Evolutionary conservation across 2,888 invertebrate genomes (phyloP), one percentile per base, ranked within the genome.

Genomic region (Acleris cristana): DNA sequence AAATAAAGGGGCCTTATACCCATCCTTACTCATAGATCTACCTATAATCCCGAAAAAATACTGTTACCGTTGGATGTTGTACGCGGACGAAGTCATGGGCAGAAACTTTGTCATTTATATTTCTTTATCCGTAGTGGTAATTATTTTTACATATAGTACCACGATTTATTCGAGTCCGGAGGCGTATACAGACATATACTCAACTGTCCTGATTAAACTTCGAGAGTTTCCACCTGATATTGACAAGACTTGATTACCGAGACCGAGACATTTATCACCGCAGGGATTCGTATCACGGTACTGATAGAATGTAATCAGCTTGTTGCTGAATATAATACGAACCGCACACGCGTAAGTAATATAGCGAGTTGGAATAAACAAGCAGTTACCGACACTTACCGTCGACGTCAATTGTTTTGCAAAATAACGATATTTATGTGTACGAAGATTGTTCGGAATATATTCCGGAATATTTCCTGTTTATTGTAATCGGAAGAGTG

Each of bases 401-500:
- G 60, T 60, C 66, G 65, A 69, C 65, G 70, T 68, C 65, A 70
- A 73, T 73, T 75, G 74, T 77, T 70, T 74, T 71, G 60, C 58
- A 66, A 73, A 73, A 76, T 77, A 71, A 76, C 72, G 72, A 75
- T 72, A 71, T 71, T 73, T 74, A 74, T 74, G 71, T 73, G 26
- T 53, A 57, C 69, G 64, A 55, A 67, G 71, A 70, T 60, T 62
- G 54, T 69, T 71, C 55, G 69, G 72, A 75, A 74, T 76, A 75
- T 26, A 76, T 74, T 73, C 69, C 59, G 68, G 63, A 67, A 69
- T 68, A 69, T 68, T 71, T 69, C 68, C 65, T 68, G 70, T 70
- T 72, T 67, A 73, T 71, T 74, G 73, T 79, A 81, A 83, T 82
- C 79, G 78, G 74, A 76, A 74, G 74, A 84, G 78, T 79, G 79